phyloP scores from a whole-genome alignment of 2,797 vertebrate genomes.

The Phrynocephalus vlangalii region DNA sequence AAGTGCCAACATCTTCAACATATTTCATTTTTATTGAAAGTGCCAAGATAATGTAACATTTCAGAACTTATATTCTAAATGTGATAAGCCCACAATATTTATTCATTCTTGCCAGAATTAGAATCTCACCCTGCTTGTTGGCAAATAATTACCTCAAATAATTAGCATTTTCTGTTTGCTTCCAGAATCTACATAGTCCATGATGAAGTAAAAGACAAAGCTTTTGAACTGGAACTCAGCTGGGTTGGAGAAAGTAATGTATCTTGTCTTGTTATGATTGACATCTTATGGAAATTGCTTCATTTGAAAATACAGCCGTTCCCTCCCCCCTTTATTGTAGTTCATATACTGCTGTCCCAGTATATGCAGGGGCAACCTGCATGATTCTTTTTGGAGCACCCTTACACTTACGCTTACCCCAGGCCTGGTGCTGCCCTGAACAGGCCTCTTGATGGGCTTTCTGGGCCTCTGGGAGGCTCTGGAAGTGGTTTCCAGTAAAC shows the following conservation, averaged over 20 bases:
- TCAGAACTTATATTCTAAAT: not conserved
- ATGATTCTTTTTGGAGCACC: too few species aligned
- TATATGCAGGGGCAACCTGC: too few species aligned
- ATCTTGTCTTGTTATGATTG: conserved; percentile 1
- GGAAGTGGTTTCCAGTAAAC: too few species aligned
- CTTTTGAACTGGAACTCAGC: conserved; percentile 97
- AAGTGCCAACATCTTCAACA: too few species aligned
- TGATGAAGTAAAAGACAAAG: conserved; percentile 98
- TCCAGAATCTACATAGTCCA: conserved; percentile 98
- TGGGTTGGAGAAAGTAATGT: conserved; percentile 95
- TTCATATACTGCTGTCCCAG: too few species aligned
- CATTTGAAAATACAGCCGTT: too few species aligned
- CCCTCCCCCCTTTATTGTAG: too few species aligned
- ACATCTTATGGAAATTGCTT: not conserved
- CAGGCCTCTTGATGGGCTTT: too few species aligned
- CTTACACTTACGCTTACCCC: too few species aligned
- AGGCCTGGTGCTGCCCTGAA: too few species aligned
- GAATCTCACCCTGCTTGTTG: not conserved
- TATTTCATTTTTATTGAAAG: not conserved
- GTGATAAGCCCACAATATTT: not conserved
- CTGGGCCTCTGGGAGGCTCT: too few species aligned
- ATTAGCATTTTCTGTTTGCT: conserved; percentile 39
- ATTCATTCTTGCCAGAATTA: not conserved
- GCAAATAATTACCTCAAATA: not conserved
- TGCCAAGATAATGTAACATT: not conserved